These are phyloP conservation scores for Chironomus tentans DNA, from an alignment of 2,888 invertebrate genomes.

Conservation along the genomic window DNA sequence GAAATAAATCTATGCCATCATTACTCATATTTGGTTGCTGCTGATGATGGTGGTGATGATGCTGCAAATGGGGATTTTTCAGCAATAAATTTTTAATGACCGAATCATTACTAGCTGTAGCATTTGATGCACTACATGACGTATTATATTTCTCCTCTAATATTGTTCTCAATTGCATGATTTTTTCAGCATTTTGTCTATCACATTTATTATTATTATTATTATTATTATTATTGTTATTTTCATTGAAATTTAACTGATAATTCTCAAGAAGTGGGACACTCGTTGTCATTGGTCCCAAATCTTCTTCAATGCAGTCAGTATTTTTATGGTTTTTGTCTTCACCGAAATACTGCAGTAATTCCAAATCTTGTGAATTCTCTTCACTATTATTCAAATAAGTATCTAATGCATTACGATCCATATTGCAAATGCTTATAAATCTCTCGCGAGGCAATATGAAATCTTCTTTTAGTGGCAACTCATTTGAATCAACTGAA, in stretches of 20 bases:
- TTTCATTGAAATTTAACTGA: slow-evolving; percentile 27
- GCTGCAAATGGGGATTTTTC: slow-evolving; percentile 30
- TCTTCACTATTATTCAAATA: slow-evolving; percentile 61
- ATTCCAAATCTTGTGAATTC: slow-evolving; percentile 71
- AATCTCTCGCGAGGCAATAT: slow-evolving; percentile 58
- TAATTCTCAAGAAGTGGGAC: slow-evolving; percentile 30
- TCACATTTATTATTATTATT: slow-evolving; percentile 39
- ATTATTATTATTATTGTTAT: slow-evolving; percentile 34
- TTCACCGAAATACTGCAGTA: slow-evolving; percentile 72
- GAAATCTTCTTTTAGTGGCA: slow-evolving; percentile 36
- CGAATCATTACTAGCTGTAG: slow-evolving; percentile 29
- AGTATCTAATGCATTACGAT: slow-evolving; percentile 72
- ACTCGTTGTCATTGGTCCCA: neutral
- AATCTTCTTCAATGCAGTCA: slow-evolving; percentile 32
- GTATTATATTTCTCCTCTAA: slow-evolving; percentile 53
- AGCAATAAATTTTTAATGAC: slow-evolving; percentile 31
- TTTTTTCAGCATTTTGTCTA: slow-evolving; percentile 47
- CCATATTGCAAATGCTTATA: slow-evolving; percentile 66
- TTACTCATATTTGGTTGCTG: slow-evolving; percentile 1
- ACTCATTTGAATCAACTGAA: slow-evolving; percentile 17
- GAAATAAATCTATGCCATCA: neutral
- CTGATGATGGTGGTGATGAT: slow-evolving; percentile 28
- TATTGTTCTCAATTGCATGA: slow-evolving; percentile 63
- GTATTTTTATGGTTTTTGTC: slow-evolving; percentile 33
- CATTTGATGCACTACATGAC: neutral